A percentile compares a stretch with the other conserved stretches of the same genome.
Evolutionary conservation across 2,888 invertebrate species (phyloP).

Genomic region (Kuschelorhynchus macadamiae): DNA sequence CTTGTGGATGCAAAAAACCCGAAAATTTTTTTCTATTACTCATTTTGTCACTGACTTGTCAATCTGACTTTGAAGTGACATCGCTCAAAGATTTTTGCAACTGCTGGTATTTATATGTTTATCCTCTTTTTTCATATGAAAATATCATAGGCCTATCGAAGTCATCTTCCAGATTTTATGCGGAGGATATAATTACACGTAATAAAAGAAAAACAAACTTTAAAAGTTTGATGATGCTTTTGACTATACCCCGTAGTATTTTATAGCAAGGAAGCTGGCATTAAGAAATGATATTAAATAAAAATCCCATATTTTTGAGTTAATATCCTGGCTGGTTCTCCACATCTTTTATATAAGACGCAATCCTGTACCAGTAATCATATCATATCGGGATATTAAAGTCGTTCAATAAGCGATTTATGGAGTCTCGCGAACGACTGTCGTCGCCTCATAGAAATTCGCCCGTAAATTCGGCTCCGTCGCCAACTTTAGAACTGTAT

Average conservation of each 20-base stretch:
- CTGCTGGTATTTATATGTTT: too few relatives aligned
- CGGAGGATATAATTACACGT: too few relatives aligned
- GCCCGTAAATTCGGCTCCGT: conserved; percentile 61
- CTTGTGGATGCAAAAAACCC: too few relatives aligned
- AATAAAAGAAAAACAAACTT: too few relatives aligned
- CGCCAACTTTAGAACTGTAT: conserved; percentile 62
- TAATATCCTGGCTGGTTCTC: conserved; percentile 51
- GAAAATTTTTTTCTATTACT: too few relatives aligned
- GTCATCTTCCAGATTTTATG: too few relatives aligned
- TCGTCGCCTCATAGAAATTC: conserved; percentile 64
- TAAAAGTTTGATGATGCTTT: too few relatives aligned
- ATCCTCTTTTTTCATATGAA: too few relatives aligned
- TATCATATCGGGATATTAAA: conserved; percentile 65
- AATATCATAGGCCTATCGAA: too few relatives aligned
- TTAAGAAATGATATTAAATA: conserved; percentile 38
- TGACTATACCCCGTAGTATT: neutral
- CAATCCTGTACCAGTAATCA: conserved; percentile 61
- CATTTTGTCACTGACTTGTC: too few relatives aligned
- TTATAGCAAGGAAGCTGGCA: conserved; percentile 11
- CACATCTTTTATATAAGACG: conserved; percentile 51
- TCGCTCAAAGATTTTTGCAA: too few relatives aligned
- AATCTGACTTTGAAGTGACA: too few relatives aligned
- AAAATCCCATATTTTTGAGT: conserved; percentile 53
- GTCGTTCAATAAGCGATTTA: conserved; percentile 64
- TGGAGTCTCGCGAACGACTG: conserved; percentile 59